Base-by-base conservation (phyloP, 2,113 vertebrate species). In the Bathybates hornii region DNA sequence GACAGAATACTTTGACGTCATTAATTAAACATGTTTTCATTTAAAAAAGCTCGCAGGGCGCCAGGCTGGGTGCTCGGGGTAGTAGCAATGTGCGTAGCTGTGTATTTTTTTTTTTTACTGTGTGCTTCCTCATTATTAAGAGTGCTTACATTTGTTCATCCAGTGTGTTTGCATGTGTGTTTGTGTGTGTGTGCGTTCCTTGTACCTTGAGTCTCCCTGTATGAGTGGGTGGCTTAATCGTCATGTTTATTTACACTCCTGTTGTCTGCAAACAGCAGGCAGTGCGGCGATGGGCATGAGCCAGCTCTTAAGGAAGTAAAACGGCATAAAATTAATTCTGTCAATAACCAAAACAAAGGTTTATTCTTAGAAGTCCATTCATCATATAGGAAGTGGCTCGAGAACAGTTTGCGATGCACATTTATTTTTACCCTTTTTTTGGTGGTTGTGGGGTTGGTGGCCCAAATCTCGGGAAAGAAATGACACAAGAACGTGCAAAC, bases 1-100 rank as follows among this genome's bases (percentile, higher is more conserved):
- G 98, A 98, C 98, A 98, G 98, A 97, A 97, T 96, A 96, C 97
- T 97, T 97, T 97, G 97, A 97, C 97, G 97, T 98, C 98, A 98
- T 99, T 98, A 98, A 99, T 98, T 98, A 98, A 98, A 98, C 97
- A 97, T 97, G 95, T 92, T 96, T 96, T 97, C 94, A 96, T 96
- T 96, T 95, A 92, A 93, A 95, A 88, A 87, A 83, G 89, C 94
- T 96, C 53, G 54, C 92, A 87, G 93, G 95, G 95, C 91, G 86
- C 93, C 88, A 73, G 86, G 85, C 91, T 88, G 80, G 88, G 86
- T 73, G 90, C 91, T 93, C 80, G 21, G 91, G 90, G 87, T 91
- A 83, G 80, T 45, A 80, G 87, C 92, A 93, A 83, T 89, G 86
- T 85, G 92, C 80, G 86, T 66, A 84, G 66, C 85, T 83, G 80